Percentiles rank a stretch among this genome's conserved stretches.
Conservation (phyloP, 2,888 invertebrate species). For the Hydropsyche betteni region DNA sequence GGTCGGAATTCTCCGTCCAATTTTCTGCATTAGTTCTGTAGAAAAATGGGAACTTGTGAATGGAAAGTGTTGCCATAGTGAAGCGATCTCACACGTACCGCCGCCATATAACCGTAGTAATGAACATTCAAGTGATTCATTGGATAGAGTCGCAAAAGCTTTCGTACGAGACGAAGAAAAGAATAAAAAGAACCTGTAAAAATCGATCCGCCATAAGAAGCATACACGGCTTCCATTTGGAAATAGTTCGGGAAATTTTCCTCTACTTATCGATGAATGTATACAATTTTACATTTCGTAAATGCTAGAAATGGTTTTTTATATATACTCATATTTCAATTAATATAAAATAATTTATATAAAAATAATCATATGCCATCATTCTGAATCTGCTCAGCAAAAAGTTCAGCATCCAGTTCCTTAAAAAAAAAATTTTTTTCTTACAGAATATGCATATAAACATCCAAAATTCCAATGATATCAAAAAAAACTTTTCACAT, state of each 20-base stretch:
- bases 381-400: too few species aligned
- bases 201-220: constrained; percentile 24
- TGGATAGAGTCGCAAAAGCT: constrained; percentile 33
- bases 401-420: too few species aligned
- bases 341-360: too few species aligned
- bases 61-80: constrained; percentile 31
- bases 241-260: constrained; percentile 4
- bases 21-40: constrained; percentile 28
- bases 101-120: constrained; percentile 36
- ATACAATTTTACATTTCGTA: background rate
- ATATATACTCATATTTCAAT: too few species aligned
- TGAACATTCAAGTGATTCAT: constrained; percentile 41
- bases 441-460: too few species aligned
- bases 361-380: too few species aligned
- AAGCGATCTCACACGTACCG: constrained; percentile 31
- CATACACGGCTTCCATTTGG: constrained; percentile 22
- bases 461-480: too few species aligned
- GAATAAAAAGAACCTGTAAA: constrained; percentile 21
- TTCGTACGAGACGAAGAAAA: constrained; percentile 25
- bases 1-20: constrained; percentile 26
- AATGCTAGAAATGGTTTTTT: background rate
- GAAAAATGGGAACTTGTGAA: constrained; percentile 27
- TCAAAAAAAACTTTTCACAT: too few species aligned
- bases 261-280: constrained; percentile 19
- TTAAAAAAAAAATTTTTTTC: too few species aligned